Conservation (phyloP, 2,113 vertebrate genomes). For the Pterophyllum scalare region DNA sequence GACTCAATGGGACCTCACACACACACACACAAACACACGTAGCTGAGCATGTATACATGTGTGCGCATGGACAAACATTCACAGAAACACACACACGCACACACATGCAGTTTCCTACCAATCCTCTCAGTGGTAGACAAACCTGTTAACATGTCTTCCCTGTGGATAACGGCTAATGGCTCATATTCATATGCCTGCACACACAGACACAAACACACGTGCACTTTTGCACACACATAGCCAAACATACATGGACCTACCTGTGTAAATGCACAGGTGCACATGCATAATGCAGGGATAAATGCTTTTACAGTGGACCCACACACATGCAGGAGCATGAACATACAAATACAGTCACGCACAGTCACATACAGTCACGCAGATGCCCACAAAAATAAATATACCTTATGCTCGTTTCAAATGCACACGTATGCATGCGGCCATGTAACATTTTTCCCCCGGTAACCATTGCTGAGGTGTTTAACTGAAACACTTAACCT, state of each 20-base stretch:
- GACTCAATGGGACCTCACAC: slow-evolving; percentile 66
- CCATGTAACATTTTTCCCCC: neutral
- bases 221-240: neutral
- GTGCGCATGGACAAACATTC: slow-evolving; percentile 15
- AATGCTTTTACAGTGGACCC: neutral
- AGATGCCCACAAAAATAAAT: neutral
- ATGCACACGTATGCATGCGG: neutral
- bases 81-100: slow-evolving; percentile 26
- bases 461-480: neutral
- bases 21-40: slow-evolving; percentile 41
- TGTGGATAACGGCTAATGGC: slow-evolving; percentile 53
- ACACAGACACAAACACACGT: neutral
- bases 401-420: neutral
- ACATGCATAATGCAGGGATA: neutral
- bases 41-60: neutral
- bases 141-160: slow-evolving; percentile 67
- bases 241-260: neutral
- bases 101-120: slow-evolving; percentile 50
- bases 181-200: slow-evolving; percentile 17
- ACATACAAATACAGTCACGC: neutral
- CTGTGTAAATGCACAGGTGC: neutral
- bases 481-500: neutral
- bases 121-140: slow-evolving; percentile 53
- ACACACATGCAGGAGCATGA: neutral
- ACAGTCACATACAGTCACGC: no score